phyloP scores from a whole-genome alignment of 2,888 invertebrate species.

The Drosophila limbata region DNA sequence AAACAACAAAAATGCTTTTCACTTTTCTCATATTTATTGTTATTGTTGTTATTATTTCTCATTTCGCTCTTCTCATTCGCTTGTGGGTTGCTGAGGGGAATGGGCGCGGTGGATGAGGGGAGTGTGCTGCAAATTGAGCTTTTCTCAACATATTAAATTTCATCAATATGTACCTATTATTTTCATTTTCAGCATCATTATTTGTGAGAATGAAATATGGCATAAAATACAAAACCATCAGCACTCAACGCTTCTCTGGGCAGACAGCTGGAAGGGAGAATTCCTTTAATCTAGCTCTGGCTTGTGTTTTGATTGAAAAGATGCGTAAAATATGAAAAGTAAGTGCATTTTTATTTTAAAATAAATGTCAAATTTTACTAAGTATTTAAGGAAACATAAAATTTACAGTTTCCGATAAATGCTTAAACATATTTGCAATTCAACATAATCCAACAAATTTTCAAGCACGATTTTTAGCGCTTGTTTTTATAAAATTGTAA shows the following conservation, averaged over 20 bases:
- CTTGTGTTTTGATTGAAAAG: conserved; percentile 1
- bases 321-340: not conserved
- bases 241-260: not conserved
- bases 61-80: conserved; percentile 15
- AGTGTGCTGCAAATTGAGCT: conserved; percentile 66
- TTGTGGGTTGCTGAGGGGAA: not conserved
- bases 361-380: no score
- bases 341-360: no score
- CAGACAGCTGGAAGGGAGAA: not conserved
- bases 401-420: no score
- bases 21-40: conserved; percentile 17
- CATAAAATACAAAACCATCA: conserved; percentile 18
- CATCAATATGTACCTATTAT: conserved; percentile 74
- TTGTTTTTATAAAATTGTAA: not conserved
- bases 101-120: not conserved
- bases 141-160: conserved; percentile 74
- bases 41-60: conserved; percentile 15
- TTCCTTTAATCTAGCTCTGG: not conserved
- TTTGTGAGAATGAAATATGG: conserved; percentile 66
- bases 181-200: conserved; percentile 64
- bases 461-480: not conserved
- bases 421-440: no score
- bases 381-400: no score
- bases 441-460: not conserved
- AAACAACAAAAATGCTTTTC: conserved; percentile 53